Conservation (phyloP, 2,797 vertebrate genomes). For the Chaetophractus vellerosus region DNA sequence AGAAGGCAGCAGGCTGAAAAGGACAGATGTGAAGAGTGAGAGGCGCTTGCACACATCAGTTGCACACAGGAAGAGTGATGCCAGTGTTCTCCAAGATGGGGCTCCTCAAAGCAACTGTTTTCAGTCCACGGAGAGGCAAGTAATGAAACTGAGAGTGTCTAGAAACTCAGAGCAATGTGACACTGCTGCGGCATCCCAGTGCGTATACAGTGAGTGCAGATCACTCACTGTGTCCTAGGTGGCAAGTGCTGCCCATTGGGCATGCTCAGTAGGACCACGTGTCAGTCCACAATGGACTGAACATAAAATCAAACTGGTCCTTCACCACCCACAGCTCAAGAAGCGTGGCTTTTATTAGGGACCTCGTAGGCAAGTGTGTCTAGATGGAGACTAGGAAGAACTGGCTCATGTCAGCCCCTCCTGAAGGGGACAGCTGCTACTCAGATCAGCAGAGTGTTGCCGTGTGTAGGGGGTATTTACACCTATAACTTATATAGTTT, state of each 20-base stretch:
- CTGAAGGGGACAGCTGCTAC: background rate
- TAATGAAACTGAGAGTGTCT: background rate
- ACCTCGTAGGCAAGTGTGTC: background rate
- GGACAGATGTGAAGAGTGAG: background rate
- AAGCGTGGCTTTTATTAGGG: background rate
- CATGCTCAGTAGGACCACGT: background rate
- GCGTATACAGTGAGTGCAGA: fast-evolving
- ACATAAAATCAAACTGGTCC: background rate
- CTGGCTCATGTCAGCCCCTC: background rate
- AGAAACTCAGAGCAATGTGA: background rate
- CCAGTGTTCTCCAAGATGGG: background rate
- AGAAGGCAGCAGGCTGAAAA: background rate
- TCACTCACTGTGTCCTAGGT: background rate
- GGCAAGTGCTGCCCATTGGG: background rate
- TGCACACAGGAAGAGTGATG: fast-evolving
- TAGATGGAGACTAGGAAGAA: background rate
- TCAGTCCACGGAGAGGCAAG: fast-evolving
- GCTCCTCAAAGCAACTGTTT: fast-evolving
- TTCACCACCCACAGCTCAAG: background rate
- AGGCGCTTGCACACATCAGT: background rate
- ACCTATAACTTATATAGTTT: background rate
- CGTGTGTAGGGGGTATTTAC: background rate
- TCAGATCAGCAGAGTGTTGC: too few relatives aligned
- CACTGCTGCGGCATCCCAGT: background rate
- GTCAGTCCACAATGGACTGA: background rate